Evolutionary conservation across 2,797 vertebrate genomes (phyloP), one percentile per base, ranked within the genome.

Genomic region (Semotilus atromaculatus): DNA sequence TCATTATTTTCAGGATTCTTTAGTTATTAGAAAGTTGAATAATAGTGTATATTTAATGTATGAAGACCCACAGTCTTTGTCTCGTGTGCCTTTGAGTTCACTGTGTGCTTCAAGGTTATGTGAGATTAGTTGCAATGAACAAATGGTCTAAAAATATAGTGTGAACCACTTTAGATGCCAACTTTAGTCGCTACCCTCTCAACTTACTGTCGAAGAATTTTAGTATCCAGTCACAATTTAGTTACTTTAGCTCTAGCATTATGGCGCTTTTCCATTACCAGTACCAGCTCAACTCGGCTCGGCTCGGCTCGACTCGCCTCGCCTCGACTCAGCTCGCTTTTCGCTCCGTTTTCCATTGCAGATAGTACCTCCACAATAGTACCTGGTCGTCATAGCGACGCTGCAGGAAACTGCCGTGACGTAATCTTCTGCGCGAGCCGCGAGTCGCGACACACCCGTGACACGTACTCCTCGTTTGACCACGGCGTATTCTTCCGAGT

Each of bases 91-190:
- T 29, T 79, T 48, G 60, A 45, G 26, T 79, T 66, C 10, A 79
- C 21, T 31, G 26, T 66, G 60, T 94, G 91, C 29, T 77, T 66
- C 58, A 83, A 75, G 70, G 43, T 26, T 31, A 67, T 62, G 72
- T 45, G 60, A 71, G 70, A 75, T 81, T 79, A 58, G 48, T 45
- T 34, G 19, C 78, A 58, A 31, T 45, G 26, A 70, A 55, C 55
- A 81, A 75, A 75, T n/a, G 19, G 21, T 76, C 45, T 76, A 76
- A 86, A 86, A 76, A 86, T 81, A 79, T 21, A 83, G 58, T 40
- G 16, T 74, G 31, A 83, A 16, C 81, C 45, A 75, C 55, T 66
- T 64, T 67, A 83, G 60, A 83, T 53, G 23, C 60, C 72, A 31
- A 66, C 23, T 74, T 53, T 75, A 83, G 6, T 48, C 13, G 1